Percentiles rank a stretch among this genome's conserved stretches.
phyloP scores from a whole-genome alignment of 2,888 invertebrate genomes.

The Drosophila yooni region DNA sequence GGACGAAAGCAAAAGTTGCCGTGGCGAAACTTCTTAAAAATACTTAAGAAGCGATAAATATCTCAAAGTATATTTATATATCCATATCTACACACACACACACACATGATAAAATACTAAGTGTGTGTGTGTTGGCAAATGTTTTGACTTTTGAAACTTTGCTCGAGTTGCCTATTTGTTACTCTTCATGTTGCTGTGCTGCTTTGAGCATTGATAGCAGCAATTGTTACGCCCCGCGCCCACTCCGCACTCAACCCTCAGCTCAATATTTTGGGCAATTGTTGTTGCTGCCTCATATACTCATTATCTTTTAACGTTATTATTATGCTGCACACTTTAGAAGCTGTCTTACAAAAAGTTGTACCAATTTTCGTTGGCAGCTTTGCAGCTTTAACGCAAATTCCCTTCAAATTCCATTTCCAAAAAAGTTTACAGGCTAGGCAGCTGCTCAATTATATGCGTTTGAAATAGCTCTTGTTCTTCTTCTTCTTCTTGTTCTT shows the following conservation, averaged over 20 bases:
- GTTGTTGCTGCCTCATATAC: constrained; percentile 37
- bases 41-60: constrained; percentile 79
- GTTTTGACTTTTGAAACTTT: constrained; percentile 72
- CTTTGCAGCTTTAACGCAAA: constrained; percentile 51
- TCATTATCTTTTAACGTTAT: constrained; percentile 76
- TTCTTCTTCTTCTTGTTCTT: constrained; percentile 4
- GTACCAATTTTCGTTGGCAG: constrained; percentile 31
- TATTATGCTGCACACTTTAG: constrained; percentile 68
- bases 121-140: constrained; percentile 31
- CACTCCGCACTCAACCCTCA: background rate
- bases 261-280: constrained; percentile 34
- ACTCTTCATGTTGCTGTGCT: constrained; percentile 38
- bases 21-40: constrained; percentile 74
- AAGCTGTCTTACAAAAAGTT: constrained; percentile 17
- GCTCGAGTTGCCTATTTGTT: constrained; percentile 70
- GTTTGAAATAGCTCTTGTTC: constrained; percentile 35
- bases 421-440: constrained; percentile 39
- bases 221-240: constrained; percentile 19
- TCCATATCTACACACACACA: constrained; percentile 9
- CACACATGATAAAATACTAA: constrained; percentile 31
- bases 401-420: constrained; percentile 17
- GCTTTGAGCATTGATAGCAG: constrained; percentile 38
- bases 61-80: constrained; percentile 56
- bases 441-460: constrained; percentile 61
- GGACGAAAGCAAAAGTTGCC: constrained; percentile 63